Base-by-base conservation (phyloP, 2,113 vertebrate species). In the Tautogolabrus adspersus region DNA sequence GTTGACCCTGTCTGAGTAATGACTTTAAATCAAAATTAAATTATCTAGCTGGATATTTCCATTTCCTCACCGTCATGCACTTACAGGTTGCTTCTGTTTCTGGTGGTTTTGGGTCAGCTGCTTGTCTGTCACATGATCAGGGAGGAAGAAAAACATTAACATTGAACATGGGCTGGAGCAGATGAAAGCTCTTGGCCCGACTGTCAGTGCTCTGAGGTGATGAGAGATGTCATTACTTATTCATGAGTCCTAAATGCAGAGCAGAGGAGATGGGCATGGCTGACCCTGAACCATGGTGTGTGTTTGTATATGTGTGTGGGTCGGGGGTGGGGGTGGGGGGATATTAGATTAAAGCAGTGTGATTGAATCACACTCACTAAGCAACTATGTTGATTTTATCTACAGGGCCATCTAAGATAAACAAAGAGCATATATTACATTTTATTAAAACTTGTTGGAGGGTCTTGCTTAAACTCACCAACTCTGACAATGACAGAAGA, bases 81-180 rank as follows among this genome's bases (percentile, higher is more conserved):
- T 77, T 83, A 87, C 85, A 86, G 84, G 81, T 84, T 68, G 82
- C 77, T 37, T 47, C 75, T 91, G 87, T 91, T 91, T 85, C 63
- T 82, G 86, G 78, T 73, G 90, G 91, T 91, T 92, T 89, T 90
- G 89, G 92, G 91, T 93, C 92, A 93, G 86, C 92, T 91, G 85
- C 92, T 91, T 93, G 91, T 93, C 92, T 87, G 91, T 93, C 91
- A 92, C 90, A 91, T 91, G 91, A 92, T 90, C 91, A 91, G 84
- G 85, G 76, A 75, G 88, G 92, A 91, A 88, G 88, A 75, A 92
- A 89, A 93, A 93, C 91, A 93, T 93, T 91, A 93, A 93, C 90
- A 88, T 91, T 89, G 90, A 91, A 92, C 91, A 92, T 77, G 85
- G 89, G 81, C 85, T 76, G 79, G 91, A 91, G 91, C 91, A 91